Percentiles rank a stretch among this genome's conserved stretches.
These are phyloP conservation scores for Latrodectus hesperus DNA, from an alignment of 2,888 invertebrate species.

Conservation along the genomic window DNA sequence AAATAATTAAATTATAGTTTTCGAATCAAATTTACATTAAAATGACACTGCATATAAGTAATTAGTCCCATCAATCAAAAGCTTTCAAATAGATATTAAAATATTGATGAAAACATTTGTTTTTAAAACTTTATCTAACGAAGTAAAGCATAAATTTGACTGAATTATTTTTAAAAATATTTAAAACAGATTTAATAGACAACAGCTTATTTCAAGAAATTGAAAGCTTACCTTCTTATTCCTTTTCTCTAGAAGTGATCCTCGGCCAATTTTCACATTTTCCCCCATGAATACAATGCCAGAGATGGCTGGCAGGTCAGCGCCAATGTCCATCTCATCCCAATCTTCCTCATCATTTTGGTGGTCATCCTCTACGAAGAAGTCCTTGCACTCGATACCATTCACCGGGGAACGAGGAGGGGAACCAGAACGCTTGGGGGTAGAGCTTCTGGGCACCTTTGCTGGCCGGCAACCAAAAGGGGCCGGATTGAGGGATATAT, in stretches of 20 bases:
- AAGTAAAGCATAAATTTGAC: too few species aligned
- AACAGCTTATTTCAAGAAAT: neutral
- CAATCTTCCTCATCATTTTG: constrained; percentile 62
- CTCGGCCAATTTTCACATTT: constrained; percentile 68
- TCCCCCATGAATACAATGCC: constrained; percentile 70
- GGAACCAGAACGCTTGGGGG: constrained; percentile 38
- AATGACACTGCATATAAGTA: too few species aligned
- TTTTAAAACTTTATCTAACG: too few species aligned
- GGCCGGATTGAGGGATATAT: constrained; percentile 68
- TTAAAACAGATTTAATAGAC: neutral
- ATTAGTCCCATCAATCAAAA: too few species aligned
- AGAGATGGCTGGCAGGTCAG: constrained; percentile 66
- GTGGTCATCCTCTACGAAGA: constrained; percentile 20
- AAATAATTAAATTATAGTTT: too few species aligned
- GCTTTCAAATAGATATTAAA: too few species aligned
- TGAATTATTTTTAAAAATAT: neutral
- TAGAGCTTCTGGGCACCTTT: constrained; percentile 35
- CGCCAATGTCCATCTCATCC: constrained; percentile 70
- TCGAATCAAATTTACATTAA: too few species aligned
- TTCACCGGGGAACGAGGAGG: constrained; percentile 43
- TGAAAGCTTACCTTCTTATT: constrained; percentile 70
- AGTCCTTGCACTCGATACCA: constrained; percentile 18
- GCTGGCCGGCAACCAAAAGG: constrained; percentile 70
- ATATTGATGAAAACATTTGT: too few species aligned
- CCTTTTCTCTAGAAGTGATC: constrained; percentile 66